phyloP scores from a whole-genome alignment of 2,888 invertebrate species.

The Sialis lutaria region DNA sequence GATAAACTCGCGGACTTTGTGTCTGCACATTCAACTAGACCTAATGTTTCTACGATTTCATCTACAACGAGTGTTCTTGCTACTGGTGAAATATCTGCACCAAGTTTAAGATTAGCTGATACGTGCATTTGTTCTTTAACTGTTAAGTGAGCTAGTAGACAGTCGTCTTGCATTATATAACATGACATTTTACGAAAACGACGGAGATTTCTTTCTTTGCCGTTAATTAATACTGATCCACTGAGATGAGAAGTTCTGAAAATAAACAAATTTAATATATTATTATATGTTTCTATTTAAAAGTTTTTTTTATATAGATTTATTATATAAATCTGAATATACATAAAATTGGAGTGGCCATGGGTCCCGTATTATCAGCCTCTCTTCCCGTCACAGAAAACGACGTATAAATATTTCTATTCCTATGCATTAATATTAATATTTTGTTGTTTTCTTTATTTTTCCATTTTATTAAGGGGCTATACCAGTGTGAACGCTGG shows the following conservation, averaged over 20 bases:
- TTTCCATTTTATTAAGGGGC: no score
- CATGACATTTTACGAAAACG: constrained; percentile 86
- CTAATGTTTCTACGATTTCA: constrained; percentile 72
- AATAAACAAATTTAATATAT: constrained; percentile 8
- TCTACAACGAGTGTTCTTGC: constrained; percentile 67
- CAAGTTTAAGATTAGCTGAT: constrained; percentile 83
- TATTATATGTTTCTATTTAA: neutral
- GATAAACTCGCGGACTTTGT: constrained; percentile 69
- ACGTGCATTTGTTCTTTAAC: constrained; percentile 88
- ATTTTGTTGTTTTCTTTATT: no score
- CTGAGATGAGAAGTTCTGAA: constrained; percentile 66
- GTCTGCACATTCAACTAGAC: constrained; percentile 60
- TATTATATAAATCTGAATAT: no score
- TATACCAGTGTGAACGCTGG: no score
- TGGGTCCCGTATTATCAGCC: no score
- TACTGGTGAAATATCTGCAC: constrained; percentile 51
- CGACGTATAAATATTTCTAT: no score
- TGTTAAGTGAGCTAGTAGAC: constrained; percentile 73
- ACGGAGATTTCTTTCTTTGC: constrained; percentile 68
- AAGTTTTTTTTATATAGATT: no score
- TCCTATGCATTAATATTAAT: no score
- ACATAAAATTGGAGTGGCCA: no score
- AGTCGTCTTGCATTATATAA: constrained; percentile 94
- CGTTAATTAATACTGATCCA: constrained; percentile 76
- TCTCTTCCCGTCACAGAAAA: no score